A percentile compares a stretch with the other conserved stretches of the same genome.
Conservation (phyloP, 2,888 invertebrate genomes). For the Argyresthia goedartella region DNA sequence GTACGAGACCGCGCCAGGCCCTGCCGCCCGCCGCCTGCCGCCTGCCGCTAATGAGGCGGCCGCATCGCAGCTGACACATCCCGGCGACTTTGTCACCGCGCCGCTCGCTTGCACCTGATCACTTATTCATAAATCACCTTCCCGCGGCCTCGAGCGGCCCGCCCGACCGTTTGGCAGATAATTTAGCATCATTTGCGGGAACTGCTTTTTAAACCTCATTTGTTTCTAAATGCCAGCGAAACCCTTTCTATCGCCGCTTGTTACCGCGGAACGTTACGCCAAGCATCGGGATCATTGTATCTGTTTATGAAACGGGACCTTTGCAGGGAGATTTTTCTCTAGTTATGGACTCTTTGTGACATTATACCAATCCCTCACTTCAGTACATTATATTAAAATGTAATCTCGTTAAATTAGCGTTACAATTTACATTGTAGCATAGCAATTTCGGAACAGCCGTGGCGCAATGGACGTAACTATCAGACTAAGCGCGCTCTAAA, state of each 20-base stretch:
- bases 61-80: constrained; percentile 19
- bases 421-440: no score
- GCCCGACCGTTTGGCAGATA: constrained; percentile 37
- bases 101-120: constrained; percentile 21
- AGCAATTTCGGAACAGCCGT: no score
- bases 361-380: no score
- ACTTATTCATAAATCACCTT: constrained; percentile 22
- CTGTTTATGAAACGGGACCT: not conserved
- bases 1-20: constrained; percentile 9
- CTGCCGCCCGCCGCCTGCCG: not conserved
- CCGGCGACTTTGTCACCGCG: constrained; percentile 8
- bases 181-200: constrained; percentile 61
- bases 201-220: constrained; percentile 59
- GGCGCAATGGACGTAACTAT: not conserved
- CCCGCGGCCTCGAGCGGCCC: constrained; percentile 15
- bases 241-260: constrained; percentile 53
- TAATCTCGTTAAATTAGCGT: not conserved
- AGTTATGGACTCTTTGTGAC: no score
- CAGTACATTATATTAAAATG: no score
- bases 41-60: constrained; percentile 23
- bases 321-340: not conserved
- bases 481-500: not conserved
- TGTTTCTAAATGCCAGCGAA: constrained; percentile 52
- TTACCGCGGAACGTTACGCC: constrained; percentile 44
- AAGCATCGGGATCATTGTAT: constrained; percentile 8